Conservation (phyloP, 2,113 vertebrate species). For the Aptenodytes forsteri region DNA sequence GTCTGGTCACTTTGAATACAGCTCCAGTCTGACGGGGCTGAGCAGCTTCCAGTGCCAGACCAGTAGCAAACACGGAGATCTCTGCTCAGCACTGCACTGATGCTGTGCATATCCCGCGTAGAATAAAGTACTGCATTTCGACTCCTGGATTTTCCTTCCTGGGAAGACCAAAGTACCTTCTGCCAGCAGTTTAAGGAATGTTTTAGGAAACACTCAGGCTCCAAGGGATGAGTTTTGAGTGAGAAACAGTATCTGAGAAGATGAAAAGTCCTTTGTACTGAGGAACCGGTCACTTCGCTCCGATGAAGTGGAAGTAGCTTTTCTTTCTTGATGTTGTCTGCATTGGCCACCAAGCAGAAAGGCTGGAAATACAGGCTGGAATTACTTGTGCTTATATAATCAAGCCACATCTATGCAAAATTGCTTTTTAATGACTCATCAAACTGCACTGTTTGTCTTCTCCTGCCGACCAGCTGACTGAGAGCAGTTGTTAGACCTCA, state of each 20-base stretch:
- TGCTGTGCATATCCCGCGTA: not conserved
- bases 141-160: not conserved
- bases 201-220: not conserved
- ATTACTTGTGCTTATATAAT: conserved; percentile 5
- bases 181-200: not conserved
- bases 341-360: not conserved
- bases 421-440: conserved; percentile 45
- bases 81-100: not conserved
- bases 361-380: not conserved
- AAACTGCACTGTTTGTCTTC: not conserved
- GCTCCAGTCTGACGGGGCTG: not conserved
- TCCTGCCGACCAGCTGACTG: not conserved
- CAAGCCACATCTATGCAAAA: conserved; percentile 16
- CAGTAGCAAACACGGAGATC: not conserved
- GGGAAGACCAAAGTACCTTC: not conserved
- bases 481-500: conserved; percentile 15
- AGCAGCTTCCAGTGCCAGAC: not conserved
- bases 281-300: not conserved
- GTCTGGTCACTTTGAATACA: not conserved
- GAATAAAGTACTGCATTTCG: not conserved
- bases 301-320: not conserved
- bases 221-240: not conserved
- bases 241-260: not conserved
- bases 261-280: not conserved
- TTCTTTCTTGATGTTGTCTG: not conserved